Evolutionary conservation across 2,113 vertebrate genomes (phyloP).

Genomic region (Actenoides hombroni): DNA sequence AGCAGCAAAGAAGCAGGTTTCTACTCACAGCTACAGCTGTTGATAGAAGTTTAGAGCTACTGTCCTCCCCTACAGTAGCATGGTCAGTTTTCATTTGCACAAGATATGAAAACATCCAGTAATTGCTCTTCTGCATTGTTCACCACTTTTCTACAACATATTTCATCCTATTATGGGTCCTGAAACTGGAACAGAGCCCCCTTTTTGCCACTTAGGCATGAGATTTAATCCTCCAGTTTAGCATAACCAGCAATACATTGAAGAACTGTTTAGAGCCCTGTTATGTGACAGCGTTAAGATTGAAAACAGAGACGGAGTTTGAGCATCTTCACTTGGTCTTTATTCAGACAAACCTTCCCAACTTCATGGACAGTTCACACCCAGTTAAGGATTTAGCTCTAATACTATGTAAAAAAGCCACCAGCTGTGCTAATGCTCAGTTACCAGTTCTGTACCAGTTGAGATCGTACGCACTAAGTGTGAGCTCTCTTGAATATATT

Average conservation of each 20-base stretch:
- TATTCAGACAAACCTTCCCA: neutral
- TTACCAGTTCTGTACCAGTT: neutral
- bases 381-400: neutral
- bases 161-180: neutral
- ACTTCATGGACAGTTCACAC: neutral
- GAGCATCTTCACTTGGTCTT: neutral
- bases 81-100: neutral
- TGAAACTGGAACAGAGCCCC: neutral
- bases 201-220: neutral
- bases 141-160: neutral
- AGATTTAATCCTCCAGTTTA: neutral
- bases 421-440: neutral
- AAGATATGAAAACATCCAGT: neutral
- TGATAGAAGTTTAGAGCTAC: neutral
- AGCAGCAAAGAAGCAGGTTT: neutral
- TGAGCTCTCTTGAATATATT: neutral
- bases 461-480: neutral
- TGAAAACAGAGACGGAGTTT: neutral
- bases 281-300: neutral
- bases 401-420: neutral
- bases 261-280: neutral
- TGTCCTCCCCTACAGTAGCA: rapidly evolving
- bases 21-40: neutral
- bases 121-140: neutral
- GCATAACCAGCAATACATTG: neutral